Percentiles rank a stretch among this genome's conserved stretches.
Conservation (phyloP, 2,797 vertebrate genomes). For the Gorsachius magnificus region DNA sequence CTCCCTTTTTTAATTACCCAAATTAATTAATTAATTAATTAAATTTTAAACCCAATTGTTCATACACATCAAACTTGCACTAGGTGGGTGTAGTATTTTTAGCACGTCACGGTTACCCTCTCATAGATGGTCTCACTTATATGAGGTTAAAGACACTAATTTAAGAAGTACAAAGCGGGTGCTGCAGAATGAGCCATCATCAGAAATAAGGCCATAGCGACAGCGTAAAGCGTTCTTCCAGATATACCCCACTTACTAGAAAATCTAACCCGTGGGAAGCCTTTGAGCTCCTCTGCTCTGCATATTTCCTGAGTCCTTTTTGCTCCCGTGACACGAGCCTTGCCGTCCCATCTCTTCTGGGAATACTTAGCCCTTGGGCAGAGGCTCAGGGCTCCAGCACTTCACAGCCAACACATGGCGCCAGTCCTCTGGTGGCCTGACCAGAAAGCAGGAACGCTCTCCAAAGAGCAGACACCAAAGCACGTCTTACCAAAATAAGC, state of each 20-base stretch:
- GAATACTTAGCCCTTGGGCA: not conserved
- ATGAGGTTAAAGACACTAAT: not conserved
- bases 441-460: not conserved
- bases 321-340: not conserved
- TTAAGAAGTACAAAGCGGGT: conserved; percentile 13
- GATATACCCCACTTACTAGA: not conserved
- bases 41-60: not conserved
- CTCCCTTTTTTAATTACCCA: not conserved
- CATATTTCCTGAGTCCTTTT: not conserved
- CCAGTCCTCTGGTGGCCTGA: not conserved
- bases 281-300: not conserved
- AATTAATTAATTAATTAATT: too few relatives aligned
- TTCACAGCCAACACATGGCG: not conserved
- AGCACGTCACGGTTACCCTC: not conserved
- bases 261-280: not conserved
- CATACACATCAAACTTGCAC: not conserved
- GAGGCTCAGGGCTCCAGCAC: not conserved
- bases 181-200: not conserved
- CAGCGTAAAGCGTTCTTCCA: not conserved
- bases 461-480: not conserved
- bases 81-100: not conserved
- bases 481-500: not conserved
- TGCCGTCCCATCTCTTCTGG: not conserved
- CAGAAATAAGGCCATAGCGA: not conserved
- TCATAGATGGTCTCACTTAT: not conserved